Conservation (phyloP, 1,140 invertebrate genomes). For the Drosophila prosaltans region DNA sequence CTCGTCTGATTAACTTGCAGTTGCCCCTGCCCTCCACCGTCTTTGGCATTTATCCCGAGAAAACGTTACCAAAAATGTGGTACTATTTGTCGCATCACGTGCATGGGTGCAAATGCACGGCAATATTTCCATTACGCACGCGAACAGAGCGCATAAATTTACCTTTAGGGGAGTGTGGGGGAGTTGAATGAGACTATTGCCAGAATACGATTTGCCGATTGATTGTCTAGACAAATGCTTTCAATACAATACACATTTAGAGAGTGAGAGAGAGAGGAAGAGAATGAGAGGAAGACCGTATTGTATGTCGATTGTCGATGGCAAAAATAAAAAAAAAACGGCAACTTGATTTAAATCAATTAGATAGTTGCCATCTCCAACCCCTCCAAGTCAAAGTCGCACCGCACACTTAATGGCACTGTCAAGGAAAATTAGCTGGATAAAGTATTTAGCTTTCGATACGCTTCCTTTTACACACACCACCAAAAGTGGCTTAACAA, state of each 20-base stretch:
- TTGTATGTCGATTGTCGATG: slow-evolving; percentile 36
- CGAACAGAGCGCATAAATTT: slow-evolving; percentile 67
- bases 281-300: not conserved
- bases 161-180: not conserved
- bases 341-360: slow-evolving; percentile 80
- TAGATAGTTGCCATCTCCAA: slow-evolving; percentile 40
- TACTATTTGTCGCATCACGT: slow-evolving; percentile 81
- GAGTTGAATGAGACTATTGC: slow-evolving; percentile 1
- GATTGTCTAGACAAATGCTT: slow-evolving; percentile 70
- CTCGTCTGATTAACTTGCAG: slow-evolving; percentile 67
- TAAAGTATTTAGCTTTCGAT: slow-evolving; percentile 70
- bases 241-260: slow-evolving; percentile 1
- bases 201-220: slow-evolving; percentile 40
- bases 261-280: not conserved
- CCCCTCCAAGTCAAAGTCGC: not conserved
- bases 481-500: slow-evolving; percentile 26
- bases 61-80: slow-evolving; percentile 60
- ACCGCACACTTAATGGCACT: slow-evolving; percentile 50
- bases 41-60: not conserved
- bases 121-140: slow-evolving; percentile 75
- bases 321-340: slow-evolving; percentile 36
- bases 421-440: slow-evolving; percentile 72
- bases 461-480: slow-evolving; percentile 23
- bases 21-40: not conserved
- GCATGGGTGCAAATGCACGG: slow-evolving; percentile 61